A percentile compares a stretch with the other conserved stretches of the same genome.
phyloP scores from a whole-genome alignment of 2,888 invertebrate species.

The Drosophila mimica region DNA sequence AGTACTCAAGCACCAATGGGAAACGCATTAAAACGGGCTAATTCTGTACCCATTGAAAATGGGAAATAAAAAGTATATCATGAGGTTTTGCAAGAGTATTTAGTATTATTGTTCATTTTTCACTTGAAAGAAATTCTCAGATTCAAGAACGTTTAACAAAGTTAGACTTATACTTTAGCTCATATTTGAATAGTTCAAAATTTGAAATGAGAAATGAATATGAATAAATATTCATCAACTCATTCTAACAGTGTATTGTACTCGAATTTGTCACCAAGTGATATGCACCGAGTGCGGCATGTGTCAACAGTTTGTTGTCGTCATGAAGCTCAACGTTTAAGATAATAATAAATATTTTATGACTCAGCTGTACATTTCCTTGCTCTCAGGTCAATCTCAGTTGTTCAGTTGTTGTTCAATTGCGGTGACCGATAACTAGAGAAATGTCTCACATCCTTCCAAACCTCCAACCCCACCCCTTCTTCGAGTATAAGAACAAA shows the following conservation, averaged over 20 bases:
- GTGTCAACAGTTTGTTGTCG: not conserved
- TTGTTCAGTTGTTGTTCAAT: slow-evolving; percentile 17
- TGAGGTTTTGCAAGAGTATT: not conserved
- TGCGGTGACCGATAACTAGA: slow-evolving; percentile 49
- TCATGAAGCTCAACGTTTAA: not conserved
- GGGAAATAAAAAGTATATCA: not conserved
- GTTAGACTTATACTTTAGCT: not conserved
- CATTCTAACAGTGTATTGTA: not conserved
- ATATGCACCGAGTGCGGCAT: not conserved
- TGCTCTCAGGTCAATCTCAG: not conserved
- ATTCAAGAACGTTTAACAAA: not conserved
- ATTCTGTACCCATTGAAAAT: not conserved
- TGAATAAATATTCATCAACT: not conserved
- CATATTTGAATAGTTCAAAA: not conserved
- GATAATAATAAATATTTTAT: slow-evolving; percentile 1
- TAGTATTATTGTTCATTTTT: not conserved
- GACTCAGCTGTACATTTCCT: slow-evolving; percentile 28
- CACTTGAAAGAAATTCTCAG: not conserved
- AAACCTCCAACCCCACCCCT: not conserved
- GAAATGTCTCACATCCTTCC: slow-evolving; percentile 12
- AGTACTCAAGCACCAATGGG: not conserved
- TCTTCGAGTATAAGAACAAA: not conserved
- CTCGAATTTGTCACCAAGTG: not conserved
- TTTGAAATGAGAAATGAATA: not conserved
- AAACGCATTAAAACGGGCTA: not conserved